Evolutionary conservation across 2,797 vertebrate genomes (phyloP), one percentile per base, ranked within the genome.

Genomic region (Podargus strigoides): DNA sequence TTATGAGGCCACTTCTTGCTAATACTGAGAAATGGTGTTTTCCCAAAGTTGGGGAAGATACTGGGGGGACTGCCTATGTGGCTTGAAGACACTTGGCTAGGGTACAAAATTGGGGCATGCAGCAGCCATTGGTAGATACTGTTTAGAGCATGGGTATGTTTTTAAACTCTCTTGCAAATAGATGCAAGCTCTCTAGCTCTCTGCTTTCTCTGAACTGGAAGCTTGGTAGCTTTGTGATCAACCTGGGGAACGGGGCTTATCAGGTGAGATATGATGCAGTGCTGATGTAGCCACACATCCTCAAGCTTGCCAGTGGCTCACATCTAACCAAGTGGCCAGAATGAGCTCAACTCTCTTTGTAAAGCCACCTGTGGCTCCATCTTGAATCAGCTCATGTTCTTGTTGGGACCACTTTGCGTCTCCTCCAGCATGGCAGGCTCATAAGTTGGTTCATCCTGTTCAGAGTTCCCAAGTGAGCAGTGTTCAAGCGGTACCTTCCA

Each of bases 221-320:
- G 41, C 19, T 49, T 18, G n/a, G 37, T 12, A 12, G 60, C 52
- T 77, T 21, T 63, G 67, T 62, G 59, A 15, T 27, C 73, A 60
- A 44, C 30, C 60, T 66, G 70, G 32, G 44, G 37, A 14, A 32
- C 75, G 28, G 66, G 23, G 53, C 7, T 1, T 24, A 1, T 17
- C 19, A 32, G 30, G 12, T 53, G 58, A 66, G 73, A 21, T 15
- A 3, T 0, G 0, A 21, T 14, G 12, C 1, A 1, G 2, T 16
- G 27, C 39, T 76, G 49, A 7, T 32, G 62, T 6, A 72, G 62
- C 50, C 78, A 32, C 46, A 0, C 0, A 4, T 60, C 46, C 70
- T 52, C 2, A 0, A 3, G 32, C 42, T 52, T 70, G 47, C 34
- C 60, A 5, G 21, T 24, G 49, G 56, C 56, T 92, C 53, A 4